A percentile compares a stretch with the other conserved stretches of the same genome.
Conservation (phyloP, 1,140 invertebrate genomes). For the Drosophila prosaltans region DNA sequence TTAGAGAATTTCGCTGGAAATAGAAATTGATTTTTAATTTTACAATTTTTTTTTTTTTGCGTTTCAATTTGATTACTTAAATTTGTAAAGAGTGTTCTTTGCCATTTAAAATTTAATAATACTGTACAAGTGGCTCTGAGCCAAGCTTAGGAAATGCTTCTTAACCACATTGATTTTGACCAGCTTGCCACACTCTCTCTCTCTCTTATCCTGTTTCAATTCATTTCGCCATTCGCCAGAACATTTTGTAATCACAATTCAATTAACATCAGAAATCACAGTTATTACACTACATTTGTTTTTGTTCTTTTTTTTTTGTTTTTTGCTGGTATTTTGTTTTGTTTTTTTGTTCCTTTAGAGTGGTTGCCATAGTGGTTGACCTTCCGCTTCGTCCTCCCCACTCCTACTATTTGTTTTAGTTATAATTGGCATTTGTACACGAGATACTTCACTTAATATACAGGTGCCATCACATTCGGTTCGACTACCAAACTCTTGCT, state of each 20-base stretch:
- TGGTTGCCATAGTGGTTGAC: constrained; percentile 53
- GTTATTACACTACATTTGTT: constrained; percentile 16
- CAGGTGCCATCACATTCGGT: constrained; percentile 72
- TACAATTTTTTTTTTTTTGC: neutral
- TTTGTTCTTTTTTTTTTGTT: constrained; percentile 19
- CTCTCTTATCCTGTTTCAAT: too few species aligned
- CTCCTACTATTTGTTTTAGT: neutral
- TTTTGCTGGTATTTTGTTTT: neutral
- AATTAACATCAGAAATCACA: constrained; percentile 71
- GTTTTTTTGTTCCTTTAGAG: constrained; percentile 39
- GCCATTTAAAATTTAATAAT: constrained; percentile 42
- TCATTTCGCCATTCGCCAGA: constrained; percentile 17
- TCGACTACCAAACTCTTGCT: constrained; percentile 72
- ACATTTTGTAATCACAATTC: constrained; percentile 67
- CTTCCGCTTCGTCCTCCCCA: neutral
- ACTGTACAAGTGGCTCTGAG: constrained; percentile 60
- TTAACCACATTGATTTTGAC: constrained; percentile 1
- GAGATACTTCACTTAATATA: constrained; percentile 71
- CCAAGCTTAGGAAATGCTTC: constrained; percentile 16
- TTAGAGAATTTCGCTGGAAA: neutral
- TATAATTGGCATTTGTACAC: constrained; percentile 56
- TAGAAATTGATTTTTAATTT: neutral
- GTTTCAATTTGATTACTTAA: constrained; percentile 1
- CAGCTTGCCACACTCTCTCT: constrained; percentile 21
- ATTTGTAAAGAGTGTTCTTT: neutral